Evolutionary conservation across 2,113 vertebrate species (phyloP), one percentile per base, ranked within the genome.

Genomic region (Menidia beryllina): DNA sequence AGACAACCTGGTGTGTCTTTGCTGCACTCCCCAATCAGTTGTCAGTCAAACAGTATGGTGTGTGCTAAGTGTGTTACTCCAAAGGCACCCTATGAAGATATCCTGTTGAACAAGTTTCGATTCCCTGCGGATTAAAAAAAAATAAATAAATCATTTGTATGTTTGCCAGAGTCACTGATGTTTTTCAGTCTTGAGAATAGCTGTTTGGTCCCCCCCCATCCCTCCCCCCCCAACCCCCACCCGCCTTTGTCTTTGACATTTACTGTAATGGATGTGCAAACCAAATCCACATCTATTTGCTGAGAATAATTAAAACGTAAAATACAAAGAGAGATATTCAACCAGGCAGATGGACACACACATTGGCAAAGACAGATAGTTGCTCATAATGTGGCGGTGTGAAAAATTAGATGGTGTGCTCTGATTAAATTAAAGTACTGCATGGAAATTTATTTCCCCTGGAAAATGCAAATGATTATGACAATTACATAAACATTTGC

Each of bases 401-500:
- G n/a, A 36, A 61, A 55, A 38, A 58, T 17, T 19, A 56, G 12
- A 39, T 53, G 55, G 39, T 3, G 2, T 4, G 5, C 34, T 57
- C 25, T 56, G 26, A 79, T 54, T 69, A 58, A 63, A 82, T 63
- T 34, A 39, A 61, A 72, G 21, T 61, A 50, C 52, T 45, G 43
- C 30, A 47, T 73, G 63, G 21, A 51, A 52, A 68, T 72, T 19
- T 14, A 20, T 51, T 77, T 59, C 47, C 47, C 10, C n/a, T 62
- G 54, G 20, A 79, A 76, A 58, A 69, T 66, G 68, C 48, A 71
- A 57, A 73, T 69, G 36, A 78, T 78, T 53, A 59, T 43, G 13
- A 72, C 27, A 60, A 67, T 19, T 51, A 72, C 54, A 53, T 56
- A 80, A 82, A 82, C 39, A 77, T 76, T 77, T 84, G 69, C 66